These are phyloP conservation scores for human (Homo sapiens) DNA, from an alignment of 2,113 vertebrate genomes.

Conservation along the genomic window DNA sequence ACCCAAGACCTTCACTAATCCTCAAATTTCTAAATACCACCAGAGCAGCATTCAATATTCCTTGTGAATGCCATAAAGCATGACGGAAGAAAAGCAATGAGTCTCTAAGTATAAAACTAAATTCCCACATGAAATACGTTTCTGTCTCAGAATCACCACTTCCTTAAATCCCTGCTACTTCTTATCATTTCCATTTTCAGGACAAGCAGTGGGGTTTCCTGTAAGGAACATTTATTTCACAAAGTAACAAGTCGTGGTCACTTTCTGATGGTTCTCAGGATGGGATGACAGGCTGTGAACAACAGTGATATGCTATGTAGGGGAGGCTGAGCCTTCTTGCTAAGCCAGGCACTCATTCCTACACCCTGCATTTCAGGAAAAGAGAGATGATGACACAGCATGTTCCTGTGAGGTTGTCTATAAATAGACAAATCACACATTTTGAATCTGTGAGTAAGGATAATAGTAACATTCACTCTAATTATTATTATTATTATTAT, in stretches of 20 bases:
- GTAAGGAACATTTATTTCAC: not conserved
- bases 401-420: not conserved
- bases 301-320: accelerated
- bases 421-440: not conserved
- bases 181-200: not conserved
- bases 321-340: not conserved
- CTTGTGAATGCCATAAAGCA: accelerated
- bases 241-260: not conserved
- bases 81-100: not conserved
- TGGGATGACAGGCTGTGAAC: not conserved
- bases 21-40: not conserved
- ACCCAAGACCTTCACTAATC: not conserved
- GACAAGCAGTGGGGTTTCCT: accelerated
- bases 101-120: not conserved
- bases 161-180: not conserved
- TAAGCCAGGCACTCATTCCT: too few relatives aligned
- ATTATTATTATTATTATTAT: too few relatives aligned
- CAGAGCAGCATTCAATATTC: not conserved
- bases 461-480: not conserved
- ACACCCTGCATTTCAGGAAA: not conserved
- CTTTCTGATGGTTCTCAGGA: not conserved
- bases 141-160: not conserved
- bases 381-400: accelerated
- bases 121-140: not conserved
- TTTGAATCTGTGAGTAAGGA: not conserved